A percentile compares a stretch with the other conserved stretches of the same genome.
Evolutionary conservation across 2,797 vertebrate species (phyloP).

Genomic region (Garrulus glandarius): DNA sequence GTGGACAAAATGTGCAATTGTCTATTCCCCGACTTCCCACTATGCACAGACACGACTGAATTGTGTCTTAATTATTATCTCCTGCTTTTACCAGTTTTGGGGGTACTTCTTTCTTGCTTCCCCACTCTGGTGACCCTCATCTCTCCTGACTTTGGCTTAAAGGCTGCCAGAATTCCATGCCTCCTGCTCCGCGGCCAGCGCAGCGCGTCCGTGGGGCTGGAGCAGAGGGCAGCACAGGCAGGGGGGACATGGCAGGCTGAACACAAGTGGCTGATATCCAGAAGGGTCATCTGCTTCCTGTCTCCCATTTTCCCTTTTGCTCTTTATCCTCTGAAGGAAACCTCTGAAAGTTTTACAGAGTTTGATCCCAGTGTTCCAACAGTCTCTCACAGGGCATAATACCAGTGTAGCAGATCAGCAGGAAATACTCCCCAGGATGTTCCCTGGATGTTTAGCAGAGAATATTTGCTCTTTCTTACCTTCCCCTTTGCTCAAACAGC

Average conservation of each 20-base stretch:
- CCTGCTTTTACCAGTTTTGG: not conserved
- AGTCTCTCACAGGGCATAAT: rapidly evolving
- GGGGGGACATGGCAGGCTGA: not conserved
- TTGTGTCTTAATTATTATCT: conserved; percentile 14
- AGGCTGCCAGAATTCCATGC: not conserved
- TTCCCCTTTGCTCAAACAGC: not conserved
- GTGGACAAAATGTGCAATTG: not conserved
- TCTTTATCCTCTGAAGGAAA: not conserved
- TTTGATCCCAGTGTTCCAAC: not conserved
- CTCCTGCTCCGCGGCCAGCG: rapidly evolving
- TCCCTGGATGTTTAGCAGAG: not conserved
- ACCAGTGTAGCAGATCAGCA: rapidly evolving
- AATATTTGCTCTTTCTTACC: not conserved
- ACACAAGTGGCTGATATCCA: not conserved
- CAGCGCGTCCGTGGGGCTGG: rapidly evolving
- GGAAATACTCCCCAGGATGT: rapidly evolving
- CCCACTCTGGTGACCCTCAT: not conserved
- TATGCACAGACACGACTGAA: not conserved
- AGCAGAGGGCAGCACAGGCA: not conserved
- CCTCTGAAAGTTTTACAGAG: not conserved
- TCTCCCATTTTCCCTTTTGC: not conserved
- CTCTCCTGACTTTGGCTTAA: not conserved
- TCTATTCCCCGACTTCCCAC: conserved; percentile 8
- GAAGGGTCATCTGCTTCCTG: not conserved
- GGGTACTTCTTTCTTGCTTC: not conserved